Percentiles rank a stretch among this genome's conserved stretches.
phyloP scores from a whole-genome alignment of 2,797 vertebrate genomes.

The Numenius phaeopus region DNA sequence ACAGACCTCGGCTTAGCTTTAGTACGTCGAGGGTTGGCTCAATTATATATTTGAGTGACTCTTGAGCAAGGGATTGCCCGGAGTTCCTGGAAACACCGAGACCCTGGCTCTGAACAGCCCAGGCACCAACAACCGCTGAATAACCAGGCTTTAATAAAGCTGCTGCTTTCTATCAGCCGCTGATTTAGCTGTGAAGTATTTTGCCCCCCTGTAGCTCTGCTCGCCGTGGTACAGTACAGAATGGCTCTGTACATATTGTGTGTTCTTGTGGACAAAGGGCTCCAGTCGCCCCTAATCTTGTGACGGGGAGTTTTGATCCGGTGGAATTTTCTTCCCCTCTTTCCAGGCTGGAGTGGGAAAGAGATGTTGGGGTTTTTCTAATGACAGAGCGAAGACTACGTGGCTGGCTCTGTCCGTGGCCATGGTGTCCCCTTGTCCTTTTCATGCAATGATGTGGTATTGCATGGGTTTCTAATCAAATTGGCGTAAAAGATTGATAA shows the following conservation, averaged over 20 bases:
- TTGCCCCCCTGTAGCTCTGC: neutral
- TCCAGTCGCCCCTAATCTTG: neutral
- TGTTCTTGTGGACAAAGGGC: neutral
- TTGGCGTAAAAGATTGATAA: neutral
- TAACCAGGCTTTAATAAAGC: neutral
- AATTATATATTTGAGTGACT: neutral
- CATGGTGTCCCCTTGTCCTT: neutral
- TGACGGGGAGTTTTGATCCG: neutral
- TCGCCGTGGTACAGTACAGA: rapidly evolving
- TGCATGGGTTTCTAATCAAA: neutral
- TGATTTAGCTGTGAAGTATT: neutral
- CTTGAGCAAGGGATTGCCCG: neutral
- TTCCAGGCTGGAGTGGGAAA: neutral
- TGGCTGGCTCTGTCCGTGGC: too few relatives aligned
- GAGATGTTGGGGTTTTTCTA: neutral
- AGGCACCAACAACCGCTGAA: neutral
- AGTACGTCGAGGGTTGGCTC: rapidly evolving
- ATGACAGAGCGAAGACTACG: neutral
- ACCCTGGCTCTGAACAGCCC: neutral
- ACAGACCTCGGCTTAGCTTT: rapidly evolving
- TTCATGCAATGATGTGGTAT: neutral
- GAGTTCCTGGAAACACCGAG: neutral
- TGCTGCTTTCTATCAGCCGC: neutral
- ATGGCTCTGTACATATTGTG: rapidly evolving
- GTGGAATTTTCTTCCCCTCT: neutral